phyloP scores from a whole-genome alignment of 2,797 vertebrate genomes.

The Uromys caudimaculatus region DNA sequence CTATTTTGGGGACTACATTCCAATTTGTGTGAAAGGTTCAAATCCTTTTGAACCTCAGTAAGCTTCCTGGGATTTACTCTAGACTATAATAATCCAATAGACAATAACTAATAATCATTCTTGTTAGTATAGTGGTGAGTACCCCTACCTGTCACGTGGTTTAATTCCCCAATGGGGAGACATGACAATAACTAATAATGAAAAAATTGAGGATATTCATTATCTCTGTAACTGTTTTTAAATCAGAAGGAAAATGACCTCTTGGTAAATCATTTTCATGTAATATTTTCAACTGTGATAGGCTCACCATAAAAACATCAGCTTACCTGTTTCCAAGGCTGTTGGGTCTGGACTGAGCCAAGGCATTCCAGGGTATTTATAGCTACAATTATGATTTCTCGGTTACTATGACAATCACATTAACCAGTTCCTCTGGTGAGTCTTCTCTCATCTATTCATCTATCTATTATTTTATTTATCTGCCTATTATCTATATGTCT shows the following conservation, averaged over 20 bases:
- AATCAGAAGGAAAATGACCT: neutral
- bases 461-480: neutral
- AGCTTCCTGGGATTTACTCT: neutral
- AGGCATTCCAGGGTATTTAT: neutral
- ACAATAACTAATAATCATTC: neutral
- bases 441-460: neutral
- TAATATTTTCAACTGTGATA: neutral
- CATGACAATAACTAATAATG: neutral
- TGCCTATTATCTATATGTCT: neutral
- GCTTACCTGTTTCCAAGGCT: neutral
- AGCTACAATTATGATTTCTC: neutral
- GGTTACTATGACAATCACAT: too few relatives aligned
- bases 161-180: neutral
- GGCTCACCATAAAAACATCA: neutral
- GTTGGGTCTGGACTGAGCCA: neutral
- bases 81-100: neutral
- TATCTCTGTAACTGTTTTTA: neutral
- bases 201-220: neutral
- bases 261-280: neutral
- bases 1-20: neutral
- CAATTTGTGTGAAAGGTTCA: constrained; percentile 22
- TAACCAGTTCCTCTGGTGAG: neutral
- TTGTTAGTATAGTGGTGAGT: neutral
- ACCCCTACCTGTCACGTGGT: neutral
- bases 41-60: constrained; percentile 18